Conservation (phyloP, 2,113 vertebrate genomes). For the Scomber japonicus region DNA sequence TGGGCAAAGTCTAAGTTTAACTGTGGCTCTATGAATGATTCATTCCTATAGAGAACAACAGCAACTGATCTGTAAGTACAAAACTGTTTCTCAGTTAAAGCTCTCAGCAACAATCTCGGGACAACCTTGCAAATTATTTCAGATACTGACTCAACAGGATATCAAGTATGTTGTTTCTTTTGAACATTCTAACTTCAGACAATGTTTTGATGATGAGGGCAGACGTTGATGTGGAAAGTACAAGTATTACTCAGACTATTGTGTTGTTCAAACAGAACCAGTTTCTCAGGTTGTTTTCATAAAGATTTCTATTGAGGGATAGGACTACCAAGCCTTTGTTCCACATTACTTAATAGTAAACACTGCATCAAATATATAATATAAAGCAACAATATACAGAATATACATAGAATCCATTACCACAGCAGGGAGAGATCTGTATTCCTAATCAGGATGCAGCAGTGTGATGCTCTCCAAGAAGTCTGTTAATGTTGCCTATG, state of each 20-base stretch:
- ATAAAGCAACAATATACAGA: not conserved
- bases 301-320: slow-evolving; percentile 2
- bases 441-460: not conserved
- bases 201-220: slow-evolving; percentile 1
- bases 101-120: not conserved
- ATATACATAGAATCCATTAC: not conserved
- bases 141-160: not conserved
- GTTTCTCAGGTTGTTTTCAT: slow-evolving; percentile 74
- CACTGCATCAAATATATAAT: too few relatives aligned
- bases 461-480: not conserved
- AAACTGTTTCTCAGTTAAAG: not conserved
- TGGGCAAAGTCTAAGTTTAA: slow-evolving; percentile 56
- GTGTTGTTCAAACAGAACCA: slow-evolving; percentile 61
- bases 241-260: slow-evolving; percentile 19
- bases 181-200: not conserved
- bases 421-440: not conserved
- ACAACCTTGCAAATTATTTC: not conserved
- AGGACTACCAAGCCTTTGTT: slow-evolving; percentile 47
- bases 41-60: slow-evolving; percentile 4
- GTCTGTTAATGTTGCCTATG: not conserved
- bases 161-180: not conserved
- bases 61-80: not conserved
- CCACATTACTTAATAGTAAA: not conserved
- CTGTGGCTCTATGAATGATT: slow-evolving; percentile 16
- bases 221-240: slow-evolving; percentile 17